Conservation (phyloP, 2,888 invertebrate species). For the Caenorhabditis plicata region DNA sequence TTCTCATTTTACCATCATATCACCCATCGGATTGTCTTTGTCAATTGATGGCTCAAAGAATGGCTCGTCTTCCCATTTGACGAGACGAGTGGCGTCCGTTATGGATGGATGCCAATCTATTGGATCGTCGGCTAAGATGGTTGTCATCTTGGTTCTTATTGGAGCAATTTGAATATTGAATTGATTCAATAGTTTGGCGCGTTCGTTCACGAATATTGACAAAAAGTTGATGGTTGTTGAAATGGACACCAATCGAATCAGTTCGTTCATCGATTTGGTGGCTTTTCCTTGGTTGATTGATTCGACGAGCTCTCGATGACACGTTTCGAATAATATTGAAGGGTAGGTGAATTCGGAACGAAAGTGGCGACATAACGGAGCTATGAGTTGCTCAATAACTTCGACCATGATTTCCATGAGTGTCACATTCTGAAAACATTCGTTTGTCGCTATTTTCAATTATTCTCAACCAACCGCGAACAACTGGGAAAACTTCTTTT, state of each 20-base stretch:
- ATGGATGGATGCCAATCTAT: background rate
- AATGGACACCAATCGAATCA: slow-evolving; percentile 18
- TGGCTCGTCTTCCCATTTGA: slow-evolving; percentile 44
- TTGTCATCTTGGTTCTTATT: too few relatives aligned
- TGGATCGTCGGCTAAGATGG: background rate
- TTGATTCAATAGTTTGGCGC: slow-evolving; percentile 13
- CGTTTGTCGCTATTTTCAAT: background rate
- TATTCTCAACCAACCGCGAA: too few relatives aligned
- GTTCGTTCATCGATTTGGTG: slow-evolving; percentile 21
- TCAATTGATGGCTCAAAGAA: slow-evolving; percentile 39
- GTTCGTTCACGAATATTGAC: slow-evolving; percentile 15
- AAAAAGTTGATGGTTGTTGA: slow-evolving; percentile 21
- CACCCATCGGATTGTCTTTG: slow-evolving; percentile 37
- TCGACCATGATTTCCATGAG: slow-evolving; percentile 22
- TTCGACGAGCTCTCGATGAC: too few relatives aligned
- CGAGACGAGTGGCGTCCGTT: slow-evolving; percentile 17
- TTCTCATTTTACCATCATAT: slow-evolving; percentile 33
- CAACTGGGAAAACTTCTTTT: slow-evolving; percentile 13
- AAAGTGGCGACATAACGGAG: slow-evolving; percentile 14
- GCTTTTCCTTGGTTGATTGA: too few relatives aligned
- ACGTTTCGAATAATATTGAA: slow-evolving; percentile 18
- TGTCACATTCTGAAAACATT: slow-evolving; percentile 20
- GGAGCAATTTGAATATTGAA: too few relatives aligned
- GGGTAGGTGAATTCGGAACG: slow-evolving; percentile 11
- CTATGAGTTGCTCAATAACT: slow-evolving; percentile 13